Evolutionary conservation across 2,113 vertebrate species (phyloP).

Genomic region (Turnix velox): DNA sequence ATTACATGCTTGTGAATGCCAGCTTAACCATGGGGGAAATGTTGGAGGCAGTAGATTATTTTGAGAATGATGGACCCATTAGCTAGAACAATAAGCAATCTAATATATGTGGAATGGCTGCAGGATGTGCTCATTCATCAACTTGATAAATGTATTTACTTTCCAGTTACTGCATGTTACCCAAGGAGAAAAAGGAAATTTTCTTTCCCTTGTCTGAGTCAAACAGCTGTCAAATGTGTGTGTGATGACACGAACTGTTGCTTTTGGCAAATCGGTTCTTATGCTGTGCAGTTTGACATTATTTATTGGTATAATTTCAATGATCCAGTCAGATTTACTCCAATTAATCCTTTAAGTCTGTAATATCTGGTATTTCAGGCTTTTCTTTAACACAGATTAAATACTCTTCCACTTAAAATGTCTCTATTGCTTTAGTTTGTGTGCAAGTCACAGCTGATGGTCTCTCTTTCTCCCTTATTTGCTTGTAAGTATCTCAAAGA

Average conservation of each 20-base stretch:
- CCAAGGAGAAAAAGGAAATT: neutral
- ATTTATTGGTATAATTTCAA: neutral
- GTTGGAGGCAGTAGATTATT: slow-evolving; percentile 27
- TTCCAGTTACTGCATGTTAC: slow-evolving; percentile 19
- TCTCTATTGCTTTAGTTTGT: neutral
- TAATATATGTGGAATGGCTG: slow-evolving; percentile 8
- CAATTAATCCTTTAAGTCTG: neutral
- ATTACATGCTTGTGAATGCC: neutral
- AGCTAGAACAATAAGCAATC: slow-evolving; percentile 37
- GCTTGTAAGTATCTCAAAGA: neutral
- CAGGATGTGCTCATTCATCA: slow-evolving; percentile 35
- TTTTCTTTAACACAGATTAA: neutral
- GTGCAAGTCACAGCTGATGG: neutral
- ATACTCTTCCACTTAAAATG: neutral
- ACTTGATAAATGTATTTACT: slow-evolving; percentile 39
- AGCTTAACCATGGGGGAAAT: neutral
- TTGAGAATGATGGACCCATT: slow-evolving; percentile 43
- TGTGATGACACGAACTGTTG: neutral
- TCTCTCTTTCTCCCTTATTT: neutral
- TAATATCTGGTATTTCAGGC: neutral
- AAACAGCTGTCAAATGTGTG: neutral
- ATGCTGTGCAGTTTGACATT: neutral
- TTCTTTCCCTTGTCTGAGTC: neutral
- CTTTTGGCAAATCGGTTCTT: neutral
- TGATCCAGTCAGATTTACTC: neutral